Base-by-base conservation (phyloP, 2,888 invertebrate genomes). In the Mechanitis mazaeus region DNA sequence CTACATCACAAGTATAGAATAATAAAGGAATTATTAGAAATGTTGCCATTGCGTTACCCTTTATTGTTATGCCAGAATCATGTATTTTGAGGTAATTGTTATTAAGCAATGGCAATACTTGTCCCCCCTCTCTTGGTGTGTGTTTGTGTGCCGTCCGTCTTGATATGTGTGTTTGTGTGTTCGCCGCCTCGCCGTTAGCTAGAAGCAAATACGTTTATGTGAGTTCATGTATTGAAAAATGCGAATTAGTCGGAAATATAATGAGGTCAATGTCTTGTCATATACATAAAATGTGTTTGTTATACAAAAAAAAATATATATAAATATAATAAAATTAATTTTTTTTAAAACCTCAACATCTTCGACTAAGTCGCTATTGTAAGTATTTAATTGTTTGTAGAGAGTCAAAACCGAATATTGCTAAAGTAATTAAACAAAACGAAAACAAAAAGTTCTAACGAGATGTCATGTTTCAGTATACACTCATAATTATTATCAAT, bases 91-190 rank as follows among this genome's bases (percentile, higher is more conserved):
- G 55, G n/a, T 46, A 58, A 45, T 61, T 61, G n/a, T 58, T 76
- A 72, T 77, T 77, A 73, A 71, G 68, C 72, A 79, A 80, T 83
- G 86, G 80, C 85, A 84, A 69, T 65, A 64, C 68, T 64, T 55
- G 57, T 77, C 73, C 75, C 77, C 79, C 77, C 79, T 75, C 82
- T 79, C 82, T 82, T 81, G 79, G 77, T 85, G 85, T 87, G 85
- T 89, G 78, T 85, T 79, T 84, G 80, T 85, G 84, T 83, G 84
- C 81, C 86, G 76, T 84, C 88, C 86, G 78, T 87, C 89, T 88
- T 89, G 89, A 90, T 89, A 89, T 90, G 89, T 89, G 88, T 88
- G 83, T 81, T 80, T 85, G 80, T 87, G 83, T 87, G 80, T 84
- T 76, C 80, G 75, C 83, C 85, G 77, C 83, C 81, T 80, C 86